Conservation (phyloP, 53 echinoderm and acorn worm genomes). For the Crossaster papposus region DNA sequence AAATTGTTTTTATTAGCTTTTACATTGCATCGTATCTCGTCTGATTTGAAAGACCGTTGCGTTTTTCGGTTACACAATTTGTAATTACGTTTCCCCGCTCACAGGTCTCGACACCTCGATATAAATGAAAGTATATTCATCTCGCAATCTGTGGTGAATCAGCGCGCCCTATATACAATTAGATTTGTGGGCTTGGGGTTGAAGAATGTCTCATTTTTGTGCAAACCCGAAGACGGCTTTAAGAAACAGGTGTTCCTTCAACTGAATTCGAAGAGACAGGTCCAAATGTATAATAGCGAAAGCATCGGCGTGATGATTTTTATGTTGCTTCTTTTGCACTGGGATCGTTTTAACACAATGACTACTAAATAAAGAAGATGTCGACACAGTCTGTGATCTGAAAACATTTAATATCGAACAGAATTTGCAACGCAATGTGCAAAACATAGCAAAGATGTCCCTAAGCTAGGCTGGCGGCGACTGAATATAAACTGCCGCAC, state of each 20-base stretch:
- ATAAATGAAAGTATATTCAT: neutral
- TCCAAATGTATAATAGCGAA: too few species aligned
- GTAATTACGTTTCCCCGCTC: neutral
- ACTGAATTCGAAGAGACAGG: too few species aligned
- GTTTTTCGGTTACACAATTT: neutral
- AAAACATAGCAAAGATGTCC: too few species aligned
- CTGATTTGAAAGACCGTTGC: neutral
- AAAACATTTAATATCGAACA: too few species aligned
- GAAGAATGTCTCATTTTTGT: neutral
- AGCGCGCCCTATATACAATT: neutral
- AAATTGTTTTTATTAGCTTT: conserved; percentile 13
- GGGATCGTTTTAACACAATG: too few species aligned
- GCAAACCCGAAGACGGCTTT: neutral
- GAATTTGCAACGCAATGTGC: too few species aligned
- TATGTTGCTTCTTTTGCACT: too few species aligned
- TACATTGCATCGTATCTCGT: neutral
- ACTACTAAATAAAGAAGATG: too few species aligned
- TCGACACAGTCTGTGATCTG: too few species aligned
- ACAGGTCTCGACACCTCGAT: neutral
- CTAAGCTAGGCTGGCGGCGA: too few species aligned
- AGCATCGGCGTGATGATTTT: too few species aligned
- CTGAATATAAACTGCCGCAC: too few species aligned
- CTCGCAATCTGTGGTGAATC: neutral
- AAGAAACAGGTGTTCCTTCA: neutral
- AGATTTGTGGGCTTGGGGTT: neutral